Percentiles rank a stretch among this genome's conserved stretches.
Evolutionary conservation across 2,113 vertebrate genomes (phyloP).

Genomic region (Miniopterus natalensis): DNA sequence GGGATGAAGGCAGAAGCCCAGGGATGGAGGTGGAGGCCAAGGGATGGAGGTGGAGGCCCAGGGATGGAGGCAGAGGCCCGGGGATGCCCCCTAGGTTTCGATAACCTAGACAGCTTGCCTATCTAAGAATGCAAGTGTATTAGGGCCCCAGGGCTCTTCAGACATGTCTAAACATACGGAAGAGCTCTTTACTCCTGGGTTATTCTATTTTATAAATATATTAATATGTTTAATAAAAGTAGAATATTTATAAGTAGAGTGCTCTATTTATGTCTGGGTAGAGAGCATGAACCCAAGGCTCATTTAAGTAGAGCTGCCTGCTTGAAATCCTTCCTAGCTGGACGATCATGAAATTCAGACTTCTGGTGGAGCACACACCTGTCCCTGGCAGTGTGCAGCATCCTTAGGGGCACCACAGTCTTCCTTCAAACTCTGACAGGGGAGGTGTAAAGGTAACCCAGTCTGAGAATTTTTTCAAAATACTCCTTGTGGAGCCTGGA

Average conservation of each 20-base stretch:
- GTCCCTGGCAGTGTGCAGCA: rapidly evolving
- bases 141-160: neutral
- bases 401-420: neutral
- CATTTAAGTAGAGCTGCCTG: neutral
- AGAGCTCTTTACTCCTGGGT: neutral
- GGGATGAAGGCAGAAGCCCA: neutral
- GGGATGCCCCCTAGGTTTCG: no score
- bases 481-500: neutral
- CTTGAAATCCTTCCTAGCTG: neutral
- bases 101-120: no score
- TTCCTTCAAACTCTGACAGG: neutral
- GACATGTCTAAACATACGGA: rapidly evolving
- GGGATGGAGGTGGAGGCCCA: neutral
- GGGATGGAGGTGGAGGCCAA: neutral
- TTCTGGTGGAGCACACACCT: neutral
- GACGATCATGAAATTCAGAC: neutral
- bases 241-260: neutral
- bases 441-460: neutral
- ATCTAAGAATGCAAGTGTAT: neutral
- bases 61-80: neutral
- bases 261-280: neutral
- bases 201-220: neutral
- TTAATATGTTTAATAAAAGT: neutral
- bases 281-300: neutral
- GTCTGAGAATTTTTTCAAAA: neutral